These are phyloP conservation scores for Drosophila rhopaloa DNA, from an alignment of 1,140 invertebrate genomes.

Conservation along the genomic window DNA sequence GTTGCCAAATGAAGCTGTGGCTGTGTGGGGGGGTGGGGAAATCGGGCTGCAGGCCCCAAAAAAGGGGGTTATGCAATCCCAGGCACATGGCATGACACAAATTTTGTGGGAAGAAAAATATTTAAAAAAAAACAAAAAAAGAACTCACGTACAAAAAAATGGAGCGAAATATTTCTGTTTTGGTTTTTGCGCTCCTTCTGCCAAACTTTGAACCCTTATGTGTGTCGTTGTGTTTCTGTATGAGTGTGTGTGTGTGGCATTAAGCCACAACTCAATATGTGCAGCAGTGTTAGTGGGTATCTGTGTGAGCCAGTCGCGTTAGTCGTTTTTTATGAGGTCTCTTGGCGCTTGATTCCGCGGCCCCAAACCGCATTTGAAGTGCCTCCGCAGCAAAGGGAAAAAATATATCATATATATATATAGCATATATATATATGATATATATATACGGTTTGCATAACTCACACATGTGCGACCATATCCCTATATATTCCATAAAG, in stretches of 20 bases:
- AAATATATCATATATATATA: conserved; percentile 46
- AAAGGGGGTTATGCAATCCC: conserved; percentile 64
- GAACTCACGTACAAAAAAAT: conserved; percentile 29
- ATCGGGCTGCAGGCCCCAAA: background rate
- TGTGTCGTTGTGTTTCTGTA: background rate
- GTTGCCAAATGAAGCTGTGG: conserved; percentile 34
- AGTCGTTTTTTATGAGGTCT: conserved; percentile 79
- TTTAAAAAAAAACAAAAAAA: conserved; percentile 15
- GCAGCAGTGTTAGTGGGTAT: conserved; percentile 36
- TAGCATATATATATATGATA: conserved; percentile 34
- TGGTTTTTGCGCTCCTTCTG: conserved; percentile 34
- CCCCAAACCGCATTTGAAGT: conserved; percentile 81
- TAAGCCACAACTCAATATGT: conserved; percentile 75
- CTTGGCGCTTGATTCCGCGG: conserved; percentile 78
- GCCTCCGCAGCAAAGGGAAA: conserved; percentile 55
- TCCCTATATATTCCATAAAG: conserved; percentile 17
- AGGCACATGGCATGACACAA: conserved; percentile 57
- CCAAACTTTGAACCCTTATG: conserved; percentile 67
- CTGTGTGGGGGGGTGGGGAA: background rate
- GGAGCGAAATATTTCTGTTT: conserved; percentile 62
- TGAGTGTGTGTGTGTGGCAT: conserved; percentile 42
- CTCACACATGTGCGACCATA: conserved; percentile 23
- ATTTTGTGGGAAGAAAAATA: conserved; percentile 40
- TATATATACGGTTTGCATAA: conserved; percentile 54
- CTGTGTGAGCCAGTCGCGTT: conserved; percentile 47